A percentile compares a stretch with the other conserved stretches of the same genome.
Evolutionary conservation across 2,113 vertebrate genomes (phyloP).

Genomic region (Montifringilla adamsi): DNA sequence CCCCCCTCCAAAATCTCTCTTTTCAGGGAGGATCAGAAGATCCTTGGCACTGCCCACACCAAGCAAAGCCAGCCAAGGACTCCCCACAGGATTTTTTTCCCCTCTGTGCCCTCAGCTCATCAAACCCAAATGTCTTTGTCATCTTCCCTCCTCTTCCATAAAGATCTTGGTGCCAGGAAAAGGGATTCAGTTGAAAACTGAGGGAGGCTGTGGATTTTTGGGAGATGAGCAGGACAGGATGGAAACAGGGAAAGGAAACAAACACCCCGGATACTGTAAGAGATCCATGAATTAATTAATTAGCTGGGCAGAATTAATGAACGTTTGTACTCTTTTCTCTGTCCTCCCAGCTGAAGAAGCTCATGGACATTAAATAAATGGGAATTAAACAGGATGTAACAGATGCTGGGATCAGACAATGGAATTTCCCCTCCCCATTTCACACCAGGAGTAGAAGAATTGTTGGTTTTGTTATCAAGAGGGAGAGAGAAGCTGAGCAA

Average conservation of each 20-base stretch:
- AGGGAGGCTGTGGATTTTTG: neutral
- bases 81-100: neutral
- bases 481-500: neutral
- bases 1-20: neutral
- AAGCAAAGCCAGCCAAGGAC: neutral
- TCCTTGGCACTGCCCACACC: neutral
- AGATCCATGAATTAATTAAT: neutral
- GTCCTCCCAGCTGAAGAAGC: conserved; percentile 75
- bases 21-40: neutral
- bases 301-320: neutral
- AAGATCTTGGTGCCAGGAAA: neutral
- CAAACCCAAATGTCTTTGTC: neutral
- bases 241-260: neutral
- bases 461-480: neutral
- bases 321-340: conserved; percentile 74
- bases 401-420: conserved; percentile 62
- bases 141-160: neutral
- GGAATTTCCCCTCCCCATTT: conserved; percentile 47
- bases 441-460: neutral
- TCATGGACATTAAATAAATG: conserved; percentile 50
- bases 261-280: neutral
- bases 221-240: neutral
- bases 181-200: neutral
- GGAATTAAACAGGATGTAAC: conserved; percentile 79
- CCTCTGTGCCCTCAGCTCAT: neutral